Base-by-base conservation (phyloP, 2,113 vertebrate genomes). In the Paramormyrops kingsleyae region DNA sequence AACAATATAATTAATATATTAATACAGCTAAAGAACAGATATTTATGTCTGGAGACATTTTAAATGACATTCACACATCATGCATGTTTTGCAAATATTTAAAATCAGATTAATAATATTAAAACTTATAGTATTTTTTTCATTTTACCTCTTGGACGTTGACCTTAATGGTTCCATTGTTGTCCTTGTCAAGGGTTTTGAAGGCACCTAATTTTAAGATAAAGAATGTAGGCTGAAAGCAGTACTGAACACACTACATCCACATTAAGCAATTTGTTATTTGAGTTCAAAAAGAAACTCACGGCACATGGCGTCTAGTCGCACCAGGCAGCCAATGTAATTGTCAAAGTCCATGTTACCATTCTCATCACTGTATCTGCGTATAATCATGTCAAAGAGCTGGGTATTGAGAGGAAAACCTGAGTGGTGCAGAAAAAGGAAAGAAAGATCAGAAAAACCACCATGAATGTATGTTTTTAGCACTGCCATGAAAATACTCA, bases 221-320 rank as follows among this genome's bases (percentile, higher is more conserved):
- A 66, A n/a, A 66, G 44, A 7, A 10, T 62, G 27, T 59, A n/a
- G 27, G 53, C 19, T 42, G 17, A 42, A 88, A 8, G 5, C 39
- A 56, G 52, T 1, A 84, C 39, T 21, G 44, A 85, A 85, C 85
- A 87, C 47, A 56, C 31, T 5, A 56, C 3, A 1, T 8, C 27
- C 27, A 44, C 17, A 47, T 21, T 44, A 46, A 88, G 87, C n/a
- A 53, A 47, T 27, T n/a, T 5, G 49, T 35, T 52, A 53, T 35
- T 35, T 4, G 4, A 50, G 70, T 49, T 42, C 49, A 27, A 56
- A 5, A 35, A 83, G 4, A 1, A 27, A 96, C 97, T 97, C 92
- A 92, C 98, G 96, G 92, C 98, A 99, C 99, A 99, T 99, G 90
- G 97, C 96, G 59, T 99, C 98, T 89, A 99, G 94, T 8, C 98